Evolutionary conservation across 1,140 invertebrate genomes (phyloP).

Genomic region (Hycleus phaleratus): DNA sequence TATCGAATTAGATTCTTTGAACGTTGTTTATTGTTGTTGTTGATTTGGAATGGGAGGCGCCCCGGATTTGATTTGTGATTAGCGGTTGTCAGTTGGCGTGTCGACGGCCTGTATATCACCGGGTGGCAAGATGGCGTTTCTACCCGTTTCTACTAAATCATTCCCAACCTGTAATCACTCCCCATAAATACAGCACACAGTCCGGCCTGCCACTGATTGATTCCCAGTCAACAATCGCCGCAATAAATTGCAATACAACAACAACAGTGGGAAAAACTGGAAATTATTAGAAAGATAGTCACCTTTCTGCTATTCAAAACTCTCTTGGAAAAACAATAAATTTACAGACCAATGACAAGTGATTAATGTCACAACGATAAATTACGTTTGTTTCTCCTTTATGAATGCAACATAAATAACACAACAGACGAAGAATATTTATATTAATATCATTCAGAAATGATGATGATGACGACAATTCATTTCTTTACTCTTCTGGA

Average conservation of each 20-base stretch:
- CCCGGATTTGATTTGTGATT: constrained; percentile 26
- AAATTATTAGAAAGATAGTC: too few species aligned
- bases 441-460: neutral
- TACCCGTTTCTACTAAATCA: constrained; percentile 32
- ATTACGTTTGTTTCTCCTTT: constrained; percentile 24
- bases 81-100: constrained; percentile 37
- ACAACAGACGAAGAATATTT: constrained; percentile 17
- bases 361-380: constrained; percentile 28
- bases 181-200: constrained; percentile 34
- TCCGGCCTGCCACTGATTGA: constrained; percentile 20
- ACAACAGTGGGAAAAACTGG: too few species aligned
- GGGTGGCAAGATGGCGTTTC: constrained; percentile 31
- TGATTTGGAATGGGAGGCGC: too few species aligned
- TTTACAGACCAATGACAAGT: constrained; percentile 17
- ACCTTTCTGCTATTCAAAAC: neutral
- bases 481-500: too few species aligned
- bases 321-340: constrained; percentile 23
- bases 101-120: constrained; percentile 32
- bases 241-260: too few species aligned
- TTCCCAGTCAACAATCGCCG: neutral
- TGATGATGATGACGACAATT: too few species aligned
- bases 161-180: constrained; percentile 36
- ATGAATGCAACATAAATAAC: constrained; percentile 27
- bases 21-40: too few species aligned
- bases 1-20: too few species aligned